Conservation (phyloP, 1,140 invertebrate genomes). For the Metopolophium dirhodum region DNA sequence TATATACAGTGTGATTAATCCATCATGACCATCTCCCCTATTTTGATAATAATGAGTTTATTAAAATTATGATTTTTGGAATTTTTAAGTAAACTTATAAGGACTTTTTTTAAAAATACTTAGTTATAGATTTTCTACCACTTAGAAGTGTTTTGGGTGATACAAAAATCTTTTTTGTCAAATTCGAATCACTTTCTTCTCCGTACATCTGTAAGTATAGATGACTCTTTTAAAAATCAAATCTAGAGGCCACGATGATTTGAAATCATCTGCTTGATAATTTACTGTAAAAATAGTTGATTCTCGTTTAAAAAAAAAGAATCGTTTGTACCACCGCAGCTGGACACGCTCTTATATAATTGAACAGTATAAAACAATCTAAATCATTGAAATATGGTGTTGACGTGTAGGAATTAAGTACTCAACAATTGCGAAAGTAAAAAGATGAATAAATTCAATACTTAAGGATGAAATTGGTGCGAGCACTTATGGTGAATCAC, state of each 20-base stretch:
- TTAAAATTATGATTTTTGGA: background rate
- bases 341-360: background rate
- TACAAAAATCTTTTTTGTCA: background rate
- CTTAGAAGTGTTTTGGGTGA: background rate
- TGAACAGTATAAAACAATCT: background rate
- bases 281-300: background rate
- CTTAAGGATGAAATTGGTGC: background rate
- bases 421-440: background rate
- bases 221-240: background rate
- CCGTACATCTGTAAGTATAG: background rate
- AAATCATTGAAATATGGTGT: background rate
- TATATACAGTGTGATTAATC: background rate
- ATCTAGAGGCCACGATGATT: background rate
- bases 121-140: background rate
- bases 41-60: background rate
- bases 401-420: no score
- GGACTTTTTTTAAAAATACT: background rate
- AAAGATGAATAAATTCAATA: background rate
- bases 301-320: background rate
- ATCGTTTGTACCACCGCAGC: background rate
- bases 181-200: background rate
- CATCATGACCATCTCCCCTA: background rate
- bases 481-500: background rate
- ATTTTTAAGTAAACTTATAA: background rate
- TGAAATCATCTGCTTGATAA: background rate